These are phyloP conservation scores for Muraenolepis orangiensis DNA, from an alignment of 2,797 vertebrate species.

Conservation along the genomic window DNA sequence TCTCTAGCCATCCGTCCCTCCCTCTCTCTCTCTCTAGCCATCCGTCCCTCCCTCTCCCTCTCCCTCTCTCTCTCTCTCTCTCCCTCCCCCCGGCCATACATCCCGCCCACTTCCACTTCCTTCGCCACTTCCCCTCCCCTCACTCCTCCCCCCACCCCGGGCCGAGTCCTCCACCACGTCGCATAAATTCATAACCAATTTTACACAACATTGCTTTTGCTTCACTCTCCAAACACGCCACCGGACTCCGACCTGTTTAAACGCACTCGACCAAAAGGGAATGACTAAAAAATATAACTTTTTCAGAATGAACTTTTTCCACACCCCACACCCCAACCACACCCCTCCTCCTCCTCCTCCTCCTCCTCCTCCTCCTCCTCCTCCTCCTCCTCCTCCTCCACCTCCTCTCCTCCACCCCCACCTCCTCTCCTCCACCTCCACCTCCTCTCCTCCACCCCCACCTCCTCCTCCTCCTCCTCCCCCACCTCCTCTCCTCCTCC, in stretches of 20 bases:
- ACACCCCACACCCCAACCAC: too few species aligned
- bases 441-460: not conserved
- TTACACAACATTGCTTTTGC: conserved; percentile 64
- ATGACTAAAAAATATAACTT: conserved; percentile 22
- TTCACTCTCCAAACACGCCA: conserved; percentile 41
- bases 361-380: too few species aligned
- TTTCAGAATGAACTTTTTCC: conserved; percentile 14
- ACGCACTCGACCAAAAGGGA: conserved; percentile 48
- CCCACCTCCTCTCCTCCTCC: not conserved
- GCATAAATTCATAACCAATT: conserved; percentile 69
- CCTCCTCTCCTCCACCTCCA: too few species aligned
- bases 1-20: not conserved
- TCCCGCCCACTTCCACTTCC: not conserved
- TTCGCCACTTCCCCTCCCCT: conserved; percentile 20
- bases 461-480: too few species aligned
- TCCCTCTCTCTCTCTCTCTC: not conserved
- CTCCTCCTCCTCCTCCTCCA: not conserved
- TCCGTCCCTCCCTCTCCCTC: not conserved
- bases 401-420: not conserved
- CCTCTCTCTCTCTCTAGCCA: not conserved
- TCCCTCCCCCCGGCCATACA: not conserved
- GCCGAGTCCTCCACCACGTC: conserved; percentile 45
- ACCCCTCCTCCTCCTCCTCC: not conserved
- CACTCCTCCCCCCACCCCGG: conserved; percentile 19
- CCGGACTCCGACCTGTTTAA: conserved; percentile 51